Evolutionary conservation across 23 tunicate species (phyloP).

Genomic region (Ascidia mentula): DNA sequence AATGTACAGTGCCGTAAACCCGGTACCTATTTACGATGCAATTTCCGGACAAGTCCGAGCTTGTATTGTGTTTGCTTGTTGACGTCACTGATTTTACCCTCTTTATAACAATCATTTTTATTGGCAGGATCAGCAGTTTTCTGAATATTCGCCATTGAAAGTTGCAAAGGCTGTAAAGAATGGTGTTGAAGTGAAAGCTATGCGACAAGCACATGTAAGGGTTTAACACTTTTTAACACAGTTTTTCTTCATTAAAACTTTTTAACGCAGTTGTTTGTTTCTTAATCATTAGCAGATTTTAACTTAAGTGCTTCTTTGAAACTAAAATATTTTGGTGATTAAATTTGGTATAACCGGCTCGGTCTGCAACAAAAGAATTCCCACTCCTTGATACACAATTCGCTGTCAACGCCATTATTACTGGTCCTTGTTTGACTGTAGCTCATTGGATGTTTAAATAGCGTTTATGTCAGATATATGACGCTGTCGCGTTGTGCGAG

Average conservation of each 20-base stretch:
- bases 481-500: slow-evolving; percentile 85
- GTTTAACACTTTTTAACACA: too few relatives aligned
- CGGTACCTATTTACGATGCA: slow-evolving; percentile 34
- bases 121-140: slow-evolving; percentile 54
- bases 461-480: slow-evolving; percentile 56
- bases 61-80: neutral
- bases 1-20: slow-evolving; percentile 71
- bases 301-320: too few relatives aligned
- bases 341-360: too few relatives aligned
- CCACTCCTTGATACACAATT: too few relatives aligned
- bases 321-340: too few relatives aligned
- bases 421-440: too few relatives aligned
- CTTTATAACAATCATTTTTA: neutral
- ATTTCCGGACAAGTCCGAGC: neutral
- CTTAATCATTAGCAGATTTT: too few relatives aligned
- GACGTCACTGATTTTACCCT: neutral
- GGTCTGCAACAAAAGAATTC: too few relatives aligned
- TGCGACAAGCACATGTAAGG: slow-evolving; percentile 92
- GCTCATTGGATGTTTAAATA: too few relatives aligned
- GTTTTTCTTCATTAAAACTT: too few relatives aligned
- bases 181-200: slow-evolving; percentile 55
- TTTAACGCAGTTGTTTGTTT: too few relatives aligned
- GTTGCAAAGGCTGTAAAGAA: slow-evolving; percentile 71
- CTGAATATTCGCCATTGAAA: slow-evolving; percentile 51
- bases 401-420: too few relatives aligned